Evolutionary conservation across 2,888 invertebrate genomes (phyloP).

Genomic region (Xylocampa areola): DNA sequence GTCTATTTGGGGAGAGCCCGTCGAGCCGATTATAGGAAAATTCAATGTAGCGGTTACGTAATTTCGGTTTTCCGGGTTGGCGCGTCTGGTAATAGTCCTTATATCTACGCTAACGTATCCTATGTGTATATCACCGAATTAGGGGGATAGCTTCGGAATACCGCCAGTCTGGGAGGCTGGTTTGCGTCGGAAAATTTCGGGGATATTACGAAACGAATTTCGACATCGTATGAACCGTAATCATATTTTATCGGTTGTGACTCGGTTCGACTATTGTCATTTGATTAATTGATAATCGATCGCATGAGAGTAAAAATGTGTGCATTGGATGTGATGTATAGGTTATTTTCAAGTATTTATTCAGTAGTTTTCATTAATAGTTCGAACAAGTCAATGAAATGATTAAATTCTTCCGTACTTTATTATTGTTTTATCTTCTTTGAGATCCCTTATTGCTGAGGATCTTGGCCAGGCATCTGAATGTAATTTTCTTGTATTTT

Average conservation of each 20-base stretch:
- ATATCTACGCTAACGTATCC: slow-evolving; percentile 44
- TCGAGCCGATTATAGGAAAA: slow-evolving; percentile 80
- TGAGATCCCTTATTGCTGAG: too few relatives aligned
- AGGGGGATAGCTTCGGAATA: slow-evolving; percentile 11
- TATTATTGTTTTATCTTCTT: too few relatives aligned
- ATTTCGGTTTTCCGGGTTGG: slow-evolving; percentile 86
- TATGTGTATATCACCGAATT: slow-evolving; percentile 28
- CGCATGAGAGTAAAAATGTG: background rate
- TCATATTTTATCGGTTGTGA: background rate
- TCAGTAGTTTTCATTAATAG: too few relatives aligned
- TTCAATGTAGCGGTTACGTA: slow-evolving; percentile 85
- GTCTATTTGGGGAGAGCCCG: slow-evolving; percentile 36
- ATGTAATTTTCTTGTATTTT: too few relatives aligned
- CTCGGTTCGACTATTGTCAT: background rate
- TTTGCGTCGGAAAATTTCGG: slow-evolving; percentile 4
- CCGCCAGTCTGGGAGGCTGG: slow-evolving; percentile 9
- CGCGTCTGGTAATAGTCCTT: slow-evolving; percentile 78
- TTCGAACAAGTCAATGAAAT: too few relatives aligned
- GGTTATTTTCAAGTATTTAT: too few relatives aligned
- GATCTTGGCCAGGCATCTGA: too few relatives aligned
- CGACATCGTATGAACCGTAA: background rate
- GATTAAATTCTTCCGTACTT: too few relatives aligned
- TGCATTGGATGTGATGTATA: too few relatives aligned
- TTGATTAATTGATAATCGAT: background rate
- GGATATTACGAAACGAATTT: slow-evolving; percentile 2